A percentile compares a stretch with the other conserved stretches of the same genome.
Evolutionary conservation across 2,888 invertebrate genomes (phyloP).

Genomic region (Choristoneura rosaceana): DNA sequence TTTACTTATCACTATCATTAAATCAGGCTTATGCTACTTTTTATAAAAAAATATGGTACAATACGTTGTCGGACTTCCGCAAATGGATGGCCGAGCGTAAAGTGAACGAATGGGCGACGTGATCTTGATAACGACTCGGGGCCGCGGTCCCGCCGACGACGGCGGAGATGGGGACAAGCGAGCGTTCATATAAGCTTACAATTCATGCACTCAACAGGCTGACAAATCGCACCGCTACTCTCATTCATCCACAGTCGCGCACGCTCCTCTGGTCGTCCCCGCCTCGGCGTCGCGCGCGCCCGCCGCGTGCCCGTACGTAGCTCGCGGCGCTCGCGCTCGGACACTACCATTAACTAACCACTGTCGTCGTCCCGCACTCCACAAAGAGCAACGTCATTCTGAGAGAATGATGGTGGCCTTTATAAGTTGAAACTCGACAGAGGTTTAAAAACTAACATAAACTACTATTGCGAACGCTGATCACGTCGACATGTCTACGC

Average conservation of each 20-base stretch:
- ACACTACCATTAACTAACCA: constrained; percentile 77
- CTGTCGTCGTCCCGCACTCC: constrained; percentile 75
- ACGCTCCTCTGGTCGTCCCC: constrained; percentile 82
- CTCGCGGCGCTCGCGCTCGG: constrained; percentile 67
- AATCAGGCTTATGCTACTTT: constrained; percentile 78
- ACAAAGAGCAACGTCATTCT: constrained; percentile 59
- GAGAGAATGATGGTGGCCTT: constrained; percentile 59
- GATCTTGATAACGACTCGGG: constrained; percentile 82
- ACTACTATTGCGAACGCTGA: constrained; percentile 83
- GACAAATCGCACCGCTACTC: constrained; percentile 60
- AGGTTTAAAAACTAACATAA: constrained; percentile 79
- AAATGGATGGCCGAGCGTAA: constrained; percentile 75
- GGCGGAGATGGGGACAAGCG: constrained; percentile 83
- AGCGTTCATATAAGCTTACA: constrained; percentile 64
- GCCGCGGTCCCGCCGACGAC: constrained; percentile 78
- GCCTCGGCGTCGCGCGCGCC: constrained; percentile 73
- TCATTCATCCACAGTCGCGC: constrained; percentile 77
- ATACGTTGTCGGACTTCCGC: constrained; percentile 74
- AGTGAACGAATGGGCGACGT: constrained; percentile 83
- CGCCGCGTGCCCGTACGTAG: constrained; percentile 64
- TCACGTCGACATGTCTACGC: constrained; percentile 72
- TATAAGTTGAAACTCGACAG: constrained; percentile 74
- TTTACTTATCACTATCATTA: constrained; percentile 81
- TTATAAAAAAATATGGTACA: constrained; percentile 80
- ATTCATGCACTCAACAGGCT: constrained; percentile 60